phyloP scores from a whole-genome alignment of 2,113 vertebrate genomes.

The Microtus richardsoni region DNA sequence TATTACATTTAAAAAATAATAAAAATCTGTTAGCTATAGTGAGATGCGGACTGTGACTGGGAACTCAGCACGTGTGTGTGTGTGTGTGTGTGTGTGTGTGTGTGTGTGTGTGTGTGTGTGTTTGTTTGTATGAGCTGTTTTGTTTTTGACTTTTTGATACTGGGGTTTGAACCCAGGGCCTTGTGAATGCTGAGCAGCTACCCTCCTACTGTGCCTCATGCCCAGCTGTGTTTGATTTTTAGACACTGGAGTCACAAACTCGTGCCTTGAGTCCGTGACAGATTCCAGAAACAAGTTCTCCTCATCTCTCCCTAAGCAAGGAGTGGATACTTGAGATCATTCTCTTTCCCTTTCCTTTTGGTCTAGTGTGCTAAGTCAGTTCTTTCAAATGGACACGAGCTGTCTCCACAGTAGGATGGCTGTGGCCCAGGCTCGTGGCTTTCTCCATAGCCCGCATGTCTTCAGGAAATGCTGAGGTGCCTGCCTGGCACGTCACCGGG shows the following conservation, averaged over 20 bases:
- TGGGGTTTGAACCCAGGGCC: not conserved
- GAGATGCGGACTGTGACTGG: not conserved
- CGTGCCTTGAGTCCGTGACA: not conserved
- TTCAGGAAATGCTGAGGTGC: not conserved
- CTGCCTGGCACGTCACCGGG: not conserved
- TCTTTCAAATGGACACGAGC: not conserved
- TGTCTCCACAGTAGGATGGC: not conserved
- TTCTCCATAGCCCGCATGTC: not conserved
- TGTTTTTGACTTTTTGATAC: not conserved
- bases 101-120: no score
- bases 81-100: no score
- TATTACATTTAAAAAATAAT: not conserved
- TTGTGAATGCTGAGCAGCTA: not conserved
- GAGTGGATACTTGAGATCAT: not conserved
- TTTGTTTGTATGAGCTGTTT: not conserved
- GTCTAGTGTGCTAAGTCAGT: not conserved
- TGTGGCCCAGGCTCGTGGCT: not conserved
- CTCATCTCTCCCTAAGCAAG: not conserved
- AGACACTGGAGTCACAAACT: not conserved
- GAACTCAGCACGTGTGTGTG: not conserved
- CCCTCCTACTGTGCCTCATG: not conserved
- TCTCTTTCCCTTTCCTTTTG: slow-evolving; percentile 6
- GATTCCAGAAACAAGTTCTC: slow-evolving; percentile 5
- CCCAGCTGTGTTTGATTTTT: not conserved
- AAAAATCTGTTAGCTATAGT: not conserved